Evolutionary conservation across 30 jellyfish, hydroid and myxozoan species (phyloP), one percentile per base, ranked within the genome.

Genomic region (Hydra vulgaris): DNA sequence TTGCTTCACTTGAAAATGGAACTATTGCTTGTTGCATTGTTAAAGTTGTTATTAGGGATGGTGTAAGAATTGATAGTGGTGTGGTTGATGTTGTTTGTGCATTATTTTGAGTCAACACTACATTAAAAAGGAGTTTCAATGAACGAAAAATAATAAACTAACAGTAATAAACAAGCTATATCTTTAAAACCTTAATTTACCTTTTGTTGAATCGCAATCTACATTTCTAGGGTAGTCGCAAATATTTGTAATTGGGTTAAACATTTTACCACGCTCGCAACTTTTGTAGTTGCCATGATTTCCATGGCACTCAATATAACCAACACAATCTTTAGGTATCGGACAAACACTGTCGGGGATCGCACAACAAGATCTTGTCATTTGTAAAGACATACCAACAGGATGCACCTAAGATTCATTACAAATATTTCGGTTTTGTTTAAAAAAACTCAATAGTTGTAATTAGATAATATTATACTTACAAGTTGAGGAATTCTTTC

Each of bases 311-410:
- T 90, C 97, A 66, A 90, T 90, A 85, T 90, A 90, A 23, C 97
- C 97, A 1, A 90, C 81, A 76, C 97, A 90, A 80, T 90, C 97
- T 21, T 88, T 86, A 1, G 97, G 97, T 19, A 90, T 90, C 78
- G 97, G 95, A 71, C 97, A 90, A 70, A 90, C 97, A 67, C 97
- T 90, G 83, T 90, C 97, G 25, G 97, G 97, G 5, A 90, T 82
- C 15, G 97, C 94, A 67, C 97, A 90, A 69, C 97, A 90, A 18
- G 97, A 90, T 0, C 97, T 89, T 0, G 97, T 86, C 26, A 90
- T 88, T 74, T 90, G 95, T 75, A 53, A 67, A 16, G 97, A 84
- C 15, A 90, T 94, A 0, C 94, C 85, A 25, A 81, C 95, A 21
- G 95, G 96, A 23, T 23, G 75, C 25, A 68, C 26, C 96, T 87